phyloP scores from a whole-genome alignment of 2,113 vertebrate species.

The Steatornis caripensis region DNA sequence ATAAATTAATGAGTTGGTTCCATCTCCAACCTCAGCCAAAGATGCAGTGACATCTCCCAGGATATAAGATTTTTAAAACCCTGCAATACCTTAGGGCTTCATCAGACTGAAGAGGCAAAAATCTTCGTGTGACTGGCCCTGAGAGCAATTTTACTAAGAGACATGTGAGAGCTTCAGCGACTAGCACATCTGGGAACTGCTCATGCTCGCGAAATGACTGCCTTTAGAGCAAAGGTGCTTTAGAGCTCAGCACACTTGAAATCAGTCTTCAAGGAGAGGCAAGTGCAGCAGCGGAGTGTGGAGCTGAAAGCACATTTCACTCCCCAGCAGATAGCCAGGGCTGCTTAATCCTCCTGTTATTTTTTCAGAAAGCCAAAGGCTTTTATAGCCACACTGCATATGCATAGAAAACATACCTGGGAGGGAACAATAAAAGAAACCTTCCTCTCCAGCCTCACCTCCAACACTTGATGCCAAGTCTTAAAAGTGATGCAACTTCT shows the following conservation, averaged over 20 bases:
- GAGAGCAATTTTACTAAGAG: not conserved
- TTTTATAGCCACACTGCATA: not conserved
- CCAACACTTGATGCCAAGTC: not conserved
- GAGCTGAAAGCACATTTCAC: not conserved
- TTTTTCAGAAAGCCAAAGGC: not conserved
- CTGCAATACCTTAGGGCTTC: not conserved
- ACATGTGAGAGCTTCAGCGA: not conserved
- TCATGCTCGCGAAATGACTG: not conserved
- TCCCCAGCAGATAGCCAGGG: not conserved
- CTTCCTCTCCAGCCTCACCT: not conserved
- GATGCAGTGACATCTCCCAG: not conserved
- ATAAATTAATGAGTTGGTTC: not conserved
- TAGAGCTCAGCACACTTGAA: not conserved
- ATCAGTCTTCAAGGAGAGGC: not conserved
- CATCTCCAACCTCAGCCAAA: not conserved
- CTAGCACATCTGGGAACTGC: not conserved
- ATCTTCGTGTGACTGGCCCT: not conserved
- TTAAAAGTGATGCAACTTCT: not conserved
- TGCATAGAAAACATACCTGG: not conserved
- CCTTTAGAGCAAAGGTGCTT: not conserved
- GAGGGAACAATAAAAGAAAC: not conserved
- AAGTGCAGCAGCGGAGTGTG: too few relatives aligned
- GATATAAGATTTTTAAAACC: not conserved
- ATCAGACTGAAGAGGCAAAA: not conserved
- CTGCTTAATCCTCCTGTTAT: not conserved